phyloP scores from a whole-genome alignment of 2,888 invertebrate species.

The Parnassius orleans region DNA sequence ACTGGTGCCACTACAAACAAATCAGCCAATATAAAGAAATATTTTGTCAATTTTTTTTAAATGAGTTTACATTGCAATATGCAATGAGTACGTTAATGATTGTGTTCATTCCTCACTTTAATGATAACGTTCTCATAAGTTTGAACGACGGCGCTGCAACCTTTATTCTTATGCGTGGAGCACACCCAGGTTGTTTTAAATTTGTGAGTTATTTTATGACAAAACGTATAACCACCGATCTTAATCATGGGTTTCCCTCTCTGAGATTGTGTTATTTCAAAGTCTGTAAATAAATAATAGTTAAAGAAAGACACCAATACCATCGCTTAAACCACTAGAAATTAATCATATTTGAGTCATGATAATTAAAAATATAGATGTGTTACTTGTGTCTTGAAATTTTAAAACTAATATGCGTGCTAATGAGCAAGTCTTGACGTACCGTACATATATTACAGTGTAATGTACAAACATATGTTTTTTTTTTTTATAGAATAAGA shows the following conservation, averaged over 20 bases:
- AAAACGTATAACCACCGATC: conserved; percentile 40
- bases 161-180: conserved; percentile 41
- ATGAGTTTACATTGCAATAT: background rate
- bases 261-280: conserved; percentile 26
- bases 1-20: too few species aligned
- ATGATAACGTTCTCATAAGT: conserved; percentile 34
- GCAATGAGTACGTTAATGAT: conserved; percentile 27
- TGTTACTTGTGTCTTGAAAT: too few species aligned
- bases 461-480: too few species aligned
- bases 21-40: background rate
- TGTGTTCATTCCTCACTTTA: conserved; percentile 36
- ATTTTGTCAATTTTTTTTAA: too few species aligned
- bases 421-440: too few species aligned
- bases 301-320: background rate
- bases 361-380: too few species aligned
- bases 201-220: conserved; percentile 34
- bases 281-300: conserved; percentile 27
- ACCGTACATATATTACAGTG: too few species aligned
- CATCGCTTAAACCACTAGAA: too few species aligned
- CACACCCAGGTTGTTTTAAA: conserved; percentile 42
- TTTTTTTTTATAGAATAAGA: too few species aligned
- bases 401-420: too few species aligned
- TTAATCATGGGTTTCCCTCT: conserved; percentile 35
- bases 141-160: conserved; percentile 39
- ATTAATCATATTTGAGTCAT: too few species aligned